A percentile compares a stretch with the other conserved stretches of the same genome.
Evolutionary conservation across 2,113 vertebrate genomes (phyloP).

Genomic region (Monopterus albus): DNA sequence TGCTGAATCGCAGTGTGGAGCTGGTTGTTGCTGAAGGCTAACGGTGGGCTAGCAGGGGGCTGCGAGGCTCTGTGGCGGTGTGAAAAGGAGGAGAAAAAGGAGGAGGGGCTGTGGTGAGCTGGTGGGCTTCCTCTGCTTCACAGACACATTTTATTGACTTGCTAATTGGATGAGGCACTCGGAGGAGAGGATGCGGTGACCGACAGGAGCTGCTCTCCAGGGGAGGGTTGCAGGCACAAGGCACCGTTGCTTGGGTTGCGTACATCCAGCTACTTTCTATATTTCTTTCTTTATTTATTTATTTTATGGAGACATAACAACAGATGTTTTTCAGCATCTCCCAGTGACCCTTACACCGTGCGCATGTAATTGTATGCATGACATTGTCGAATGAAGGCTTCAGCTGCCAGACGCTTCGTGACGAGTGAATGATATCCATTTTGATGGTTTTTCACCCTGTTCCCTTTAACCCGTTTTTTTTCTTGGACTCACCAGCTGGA

Average conservation of each 20-base stretch:
- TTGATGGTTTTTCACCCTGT: conserved; percentile 47
- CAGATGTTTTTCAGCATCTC: conserved; percentile 72
- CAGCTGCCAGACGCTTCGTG: conserved; percentile 76
- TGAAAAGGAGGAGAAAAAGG: conserved; percentile 56
- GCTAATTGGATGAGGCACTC: conserved; percentile 82
- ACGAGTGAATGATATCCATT: conserved; percentile 78
- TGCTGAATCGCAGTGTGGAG: conserved; percentile 52
- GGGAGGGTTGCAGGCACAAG: conserved; percentile 57
- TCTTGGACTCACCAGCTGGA: conserved; percentile 44
- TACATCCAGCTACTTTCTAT: conserved; percentile 38
- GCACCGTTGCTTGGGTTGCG: conserved; percentile 47
- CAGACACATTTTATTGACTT: conserved; percentile 81
- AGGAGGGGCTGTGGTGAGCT: conserved; percentile 75
- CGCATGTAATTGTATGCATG: conserved; percentile 71
- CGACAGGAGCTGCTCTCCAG: conserved; percentile 62
- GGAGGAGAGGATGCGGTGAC: conserved; percentile 78
- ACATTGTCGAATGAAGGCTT: conserved; percentile 76
- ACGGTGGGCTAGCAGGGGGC: conserved; percentile 48
- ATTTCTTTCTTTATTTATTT: conserved; percentile 22
- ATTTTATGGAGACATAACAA: conserved; percentile 62
- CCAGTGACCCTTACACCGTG: conserved; percentile 63
- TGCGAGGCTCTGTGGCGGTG: conserved; percentile 58
- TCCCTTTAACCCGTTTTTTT: conserved; percentile 49
- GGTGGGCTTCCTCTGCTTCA: conserved; percentile 76
- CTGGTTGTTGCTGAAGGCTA: conserved; percentile 66